Percentiles rank a stretch among this genome's conserved stretches.
phyloP scores from a whole-genome alignment of 2,113 vertebrate genomes.

The Ailuropoda melanoleuca region DNA sequence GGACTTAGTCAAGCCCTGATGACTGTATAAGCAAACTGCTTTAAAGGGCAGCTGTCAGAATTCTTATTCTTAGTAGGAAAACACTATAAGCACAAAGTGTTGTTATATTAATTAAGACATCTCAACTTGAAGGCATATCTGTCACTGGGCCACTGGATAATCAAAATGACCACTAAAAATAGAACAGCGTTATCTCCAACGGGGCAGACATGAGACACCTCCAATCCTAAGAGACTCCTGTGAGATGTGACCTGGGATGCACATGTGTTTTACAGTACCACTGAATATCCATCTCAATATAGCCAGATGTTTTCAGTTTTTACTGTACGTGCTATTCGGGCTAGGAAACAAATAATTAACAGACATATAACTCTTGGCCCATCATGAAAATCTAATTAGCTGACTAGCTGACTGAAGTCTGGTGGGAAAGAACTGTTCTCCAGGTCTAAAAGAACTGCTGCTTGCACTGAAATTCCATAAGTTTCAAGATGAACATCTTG shows the following conservation, averaged over 20 bases:
- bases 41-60: constrained; percentile 65
- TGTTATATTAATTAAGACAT: constrained; percentile 68
- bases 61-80: constrained; percentile 65
- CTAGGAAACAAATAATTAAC: neutral
- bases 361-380: neutral
- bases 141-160: constrained; percentile 52
- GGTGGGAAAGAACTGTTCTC: neutral
- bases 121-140: constrained; percentile 68
- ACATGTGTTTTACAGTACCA: constrained; percentile 32
- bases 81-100: constrained; percentile 51
- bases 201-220: neutral
- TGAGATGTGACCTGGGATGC: constrained; percentile 42
- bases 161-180: constrained; percentile 72
- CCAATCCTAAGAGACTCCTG: constrained; percentile 43
- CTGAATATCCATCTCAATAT: neutral
- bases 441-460: neutral
- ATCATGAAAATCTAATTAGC: constrained; percentile 7
- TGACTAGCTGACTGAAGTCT: neutral
- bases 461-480: constrained; percentile 36
- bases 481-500: constrained; percentile 40
- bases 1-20: constrained; percentile 52
- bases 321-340: neutral
- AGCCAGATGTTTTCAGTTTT: constrained; percentile 44
- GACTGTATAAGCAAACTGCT: constrained; percentile 45
- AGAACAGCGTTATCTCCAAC: constrained; percentile 57